Conservation (phyloP, 2,797 vertebrate genomes). For the Chlorospingus flavigularis region DNA sequence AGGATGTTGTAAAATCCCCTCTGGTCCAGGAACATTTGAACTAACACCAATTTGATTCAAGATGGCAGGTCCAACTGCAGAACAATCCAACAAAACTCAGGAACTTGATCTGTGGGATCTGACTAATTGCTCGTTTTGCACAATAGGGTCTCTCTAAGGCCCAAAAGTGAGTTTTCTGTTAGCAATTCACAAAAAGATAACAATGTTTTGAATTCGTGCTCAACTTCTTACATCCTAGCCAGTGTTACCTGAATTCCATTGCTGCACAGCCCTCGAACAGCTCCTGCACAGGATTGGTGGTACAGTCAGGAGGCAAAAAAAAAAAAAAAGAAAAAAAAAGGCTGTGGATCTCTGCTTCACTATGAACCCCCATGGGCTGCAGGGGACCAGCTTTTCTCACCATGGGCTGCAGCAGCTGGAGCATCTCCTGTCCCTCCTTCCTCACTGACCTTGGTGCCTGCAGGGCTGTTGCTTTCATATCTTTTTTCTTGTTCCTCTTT, state of each 20-base stretch:
- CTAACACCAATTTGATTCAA: background rate
- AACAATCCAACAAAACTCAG: background rate
- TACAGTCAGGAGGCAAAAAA: background rate
- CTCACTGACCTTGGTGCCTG: background rate
- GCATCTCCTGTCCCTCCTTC: background rate
- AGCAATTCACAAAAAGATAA: background rate
- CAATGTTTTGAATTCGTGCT: background rate
- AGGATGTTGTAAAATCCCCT: background rate
- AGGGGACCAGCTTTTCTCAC: background rate
- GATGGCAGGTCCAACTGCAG: background rate
- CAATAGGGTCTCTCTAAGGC: background rate
- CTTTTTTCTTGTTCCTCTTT: background rate
- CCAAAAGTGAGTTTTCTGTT: background rate
- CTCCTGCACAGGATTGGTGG: background rate
- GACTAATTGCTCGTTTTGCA: background rate
- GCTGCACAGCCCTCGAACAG: background rate
- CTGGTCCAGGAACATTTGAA: background rate
- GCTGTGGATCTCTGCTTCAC: background rate
- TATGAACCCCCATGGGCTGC: fast-evolving
- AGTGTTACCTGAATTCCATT: background rate
- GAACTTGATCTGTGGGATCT: background rate
- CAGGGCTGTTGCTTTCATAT: background rate
- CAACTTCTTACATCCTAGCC: background rate
- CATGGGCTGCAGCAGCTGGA: fast-evolving
- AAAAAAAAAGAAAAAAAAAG: background rate